Evolutionary conservation across 2,113 vertebrate genomes (phyloP), one percentile per base, ranked within the genome.

Genomic region (Ascaphus truei): DNA sequence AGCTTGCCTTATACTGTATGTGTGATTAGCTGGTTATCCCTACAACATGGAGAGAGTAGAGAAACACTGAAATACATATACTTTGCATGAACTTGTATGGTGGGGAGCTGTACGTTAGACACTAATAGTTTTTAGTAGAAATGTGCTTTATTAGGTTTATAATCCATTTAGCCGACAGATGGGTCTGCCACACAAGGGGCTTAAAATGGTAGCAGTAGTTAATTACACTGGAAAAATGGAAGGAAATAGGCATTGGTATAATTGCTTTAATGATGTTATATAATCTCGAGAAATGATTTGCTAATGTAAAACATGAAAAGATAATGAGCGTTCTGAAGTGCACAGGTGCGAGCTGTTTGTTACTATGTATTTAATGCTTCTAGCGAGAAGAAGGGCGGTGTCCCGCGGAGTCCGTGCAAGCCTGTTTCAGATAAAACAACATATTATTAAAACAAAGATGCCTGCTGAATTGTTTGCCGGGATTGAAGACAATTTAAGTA

Each of bases 261-360:
- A 62, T 33, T 48, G 29, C n/a, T 15, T 23, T 63, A 63, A 63
- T 36, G 30, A 33, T 31, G 16, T 63, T 48, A 48, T 62, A 12
- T 29, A 45, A 45, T 47, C n/a, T 6, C n/a, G 39, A 30, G 36
- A 45, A 29, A 62, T 51, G 22, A 63, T 36, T 25, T 16, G 45
- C 30, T 50, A 50, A 63, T 50, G 43, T 63, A 34, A 63, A 31
- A 23, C 30, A 10, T 31, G 29, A 23, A 20, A 22, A 33, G 43
- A 63, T 48, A 50, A 50, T 25, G 43, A 50, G 22, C 27, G 8
- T 2, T 8, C 7, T 25, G 61, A 15, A 36, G 15, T 10, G 7
- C 3, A 30, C 45, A 37, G 31, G 31, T 64, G 22, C 22, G 3
- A n/a, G 12, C 1, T n/a, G 47, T 16, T 22, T 16, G 45, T 34